Evolutionary conservation across 2,888 invertebrate species (phyloP).

Genomic region (Catocala fraxini): DNA sequence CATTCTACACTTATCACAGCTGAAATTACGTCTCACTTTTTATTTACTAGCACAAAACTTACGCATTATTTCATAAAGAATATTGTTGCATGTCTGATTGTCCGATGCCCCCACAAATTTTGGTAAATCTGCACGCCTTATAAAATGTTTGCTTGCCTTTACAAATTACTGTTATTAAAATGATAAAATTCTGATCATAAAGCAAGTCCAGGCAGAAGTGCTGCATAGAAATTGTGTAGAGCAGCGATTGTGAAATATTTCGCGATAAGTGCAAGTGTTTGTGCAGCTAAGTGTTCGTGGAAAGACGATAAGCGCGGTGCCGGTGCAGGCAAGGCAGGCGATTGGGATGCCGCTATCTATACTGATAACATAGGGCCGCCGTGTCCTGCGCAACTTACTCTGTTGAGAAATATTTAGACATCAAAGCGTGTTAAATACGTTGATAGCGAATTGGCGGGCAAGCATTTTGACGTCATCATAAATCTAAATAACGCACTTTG

Average conservation of each 20-base stretch:
- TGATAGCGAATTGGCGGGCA: neutral
- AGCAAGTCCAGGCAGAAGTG: conserved; percentile 9
- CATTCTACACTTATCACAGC: conserved; percentile 21
- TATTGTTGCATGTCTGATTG: neutral
- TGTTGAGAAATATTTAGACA: conserved; percentile 27
- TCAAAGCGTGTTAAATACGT: neutral
- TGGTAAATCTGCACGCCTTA: conserved; percentile 1
- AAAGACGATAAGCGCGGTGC: conserved; percentile 75
- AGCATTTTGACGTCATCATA: neutral
- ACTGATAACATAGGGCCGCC: conserved; percentile 66
- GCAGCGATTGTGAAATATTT: conserved; percentile 75
- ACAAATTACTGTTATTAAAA: conserved; percentile 4
- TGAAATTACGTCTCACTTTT: conserved; percentile 33
- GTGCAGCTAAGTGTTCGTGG: conserved; percentile 75
- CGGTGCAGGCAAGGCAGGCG: conserved; percentile 69
- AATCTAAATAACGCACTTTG: neutral
- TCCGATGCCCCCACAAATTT: neutral
- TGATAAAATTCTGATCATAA: neutral
- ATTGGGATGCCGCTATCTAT: conserved; percentile 79
- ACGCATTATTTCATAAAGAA: neutral
- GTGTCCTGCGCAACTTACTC: conserved; percentile 51
- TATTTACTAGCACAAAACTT: conserved; percentile 7
- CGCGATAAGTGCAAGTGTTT: conserved; percentile 81
- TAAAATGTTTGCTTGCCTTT: neutral
- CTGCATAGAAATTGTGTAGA: conserved; percentile 50